A percentile compares a stretch with the other conserved stretches of the same genome.
phyloP scores from a whole-genome alignment of 2,888 invertebrate genomes.

The Epirrita christyi region DNA sequence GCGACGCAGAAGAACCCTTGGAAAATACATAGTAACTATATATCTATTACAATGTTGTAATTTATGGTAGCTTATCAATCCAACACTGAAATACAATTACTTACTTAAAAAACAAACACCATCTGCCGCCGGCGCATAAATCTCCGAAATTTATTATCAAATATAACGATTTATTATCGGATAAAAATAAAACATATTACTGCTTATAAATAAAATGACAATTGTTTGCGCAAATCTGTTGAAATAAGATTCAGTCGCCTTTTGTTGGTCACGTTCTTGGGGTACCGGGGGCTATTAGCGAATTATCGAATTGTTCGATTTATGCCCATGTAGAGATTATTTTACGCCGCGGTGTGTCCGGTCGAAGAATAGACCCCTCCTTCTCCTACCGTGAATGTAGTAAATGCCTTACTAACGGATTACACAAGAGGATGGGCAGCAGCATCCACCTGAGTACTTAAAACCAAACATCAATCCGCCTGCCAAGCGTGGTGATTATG shows the following conservation, averaged over 20 bases:
- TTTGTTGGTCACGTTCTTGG: constrained; percentile 45
- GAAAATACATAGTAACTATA: neutral
- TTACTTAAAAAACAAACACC: constrained; percentile 17
- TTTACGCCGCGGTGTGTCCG: too few relatives aligned
- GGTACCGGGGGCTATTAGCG: constrained; percentile 43
- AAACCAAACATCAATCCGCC: too few relatives aligned
- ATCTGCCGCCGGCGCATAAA: constrained; percentile 31
- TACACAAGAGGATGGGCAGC: too few relatives aligned
- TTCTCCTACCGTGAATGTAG: too few relatives aligned
- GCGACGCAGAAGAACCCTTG: neutral
- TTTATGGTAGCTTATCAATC: constrained; percentile 19
- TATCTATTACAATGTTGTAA: neutral
- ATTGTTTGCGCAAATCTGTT: constrained; percentile 35
- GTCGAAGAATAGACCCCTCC: too few relatives aligned
- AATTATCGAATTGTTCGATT: constrained; percentile 58
- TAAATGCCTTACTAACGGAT: too few relatives aligned
- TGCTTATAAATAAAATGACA: constrained; percentile 15
- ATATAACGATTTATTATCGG: constrained; percentile 28
- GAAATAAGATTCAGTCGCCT: constrained; percentile 27
- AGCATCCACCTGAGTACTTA: too few relatives aligned
- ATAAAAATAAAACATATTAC: constrained; percentile 27
- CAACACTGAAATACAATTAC: constrained; percentile 26
- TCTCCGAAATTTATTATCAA: constrained; percentile 32
- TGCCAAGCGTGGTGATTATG: too few relatives aligned
- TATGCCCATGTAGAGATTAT: too few relatives aligned